Evolutionary conservation across 2,113 vertebrate genomes (phyloP).

Genomic region (Lampris incognitus): DNA sequence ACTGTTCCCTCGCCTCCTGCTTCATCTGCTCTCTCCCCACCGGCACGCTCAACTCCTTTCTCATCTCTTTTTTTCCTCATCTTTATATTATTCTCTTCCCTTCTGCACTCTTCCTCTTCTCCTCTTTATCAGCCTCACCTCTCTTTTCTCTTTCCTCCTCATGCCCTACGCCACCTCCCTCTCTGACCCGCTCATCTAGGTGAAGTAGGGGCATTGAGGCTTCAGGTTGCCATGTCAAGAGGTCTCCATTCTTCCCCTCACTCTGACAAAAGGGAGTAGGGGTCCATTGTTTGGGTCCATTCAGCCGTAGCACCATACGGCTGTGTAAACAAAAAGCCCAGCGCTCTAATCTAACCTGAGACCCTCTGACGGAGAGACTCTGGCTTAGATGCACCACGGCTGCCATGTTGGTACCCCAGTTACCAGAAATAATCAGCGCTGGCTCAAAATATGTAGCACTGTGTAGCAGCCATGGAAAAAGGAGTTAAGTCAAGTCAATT

Average conservation of each 20-base stretch:
- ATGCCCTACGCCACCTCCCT: conserved; percentile 24
- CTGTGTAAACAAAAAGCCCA: conserved; percentile 76
- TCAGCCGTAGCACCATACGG: conserved; percentile 80
- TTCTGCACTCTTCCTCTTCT: conserved; percentile 13
- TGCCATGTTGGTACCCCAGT: conserved; percentile 41
- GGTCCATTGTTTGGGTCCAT: conserved; percentile 77
- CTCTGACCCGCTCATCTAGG: conserved; percentile 72
- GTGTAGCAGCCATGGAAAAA: background rate
- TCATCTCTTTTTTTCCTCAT: background rate
- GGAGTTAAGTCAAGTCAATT: no score
- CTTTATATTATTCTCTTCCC: conserved; percentile 3
- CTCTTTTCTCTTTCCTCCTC: background rate
- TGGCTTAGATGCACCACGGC: conserved; percentile 43
- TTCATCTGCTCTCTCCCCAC: no score
- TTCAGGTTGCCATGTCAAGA: conserved; percentile 82
- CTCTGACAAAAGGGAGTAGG: conserved; percentile 78
- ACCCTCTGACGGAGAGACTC: conserved; percentile 54
- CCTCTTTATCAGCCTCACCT: background rate
- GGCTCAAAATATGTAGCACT: conserved; percentile 17
- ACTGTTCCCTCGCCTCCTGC: no score
- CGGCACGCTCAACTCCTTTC: background rate
- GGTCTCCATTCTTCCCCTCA: conserved; percentile 82
- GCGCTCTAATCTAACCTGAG: conserved; percentile 79
- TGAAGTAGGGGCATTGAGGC: conserved; percentile 80
- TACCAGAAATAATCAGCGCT: conserved; percentile 21